These are phyloP conservation scores for Fabriciana adippe DNA, from an alignment of 2,888 invertebrate genomes.

Conservation along the genomic window DNA sequence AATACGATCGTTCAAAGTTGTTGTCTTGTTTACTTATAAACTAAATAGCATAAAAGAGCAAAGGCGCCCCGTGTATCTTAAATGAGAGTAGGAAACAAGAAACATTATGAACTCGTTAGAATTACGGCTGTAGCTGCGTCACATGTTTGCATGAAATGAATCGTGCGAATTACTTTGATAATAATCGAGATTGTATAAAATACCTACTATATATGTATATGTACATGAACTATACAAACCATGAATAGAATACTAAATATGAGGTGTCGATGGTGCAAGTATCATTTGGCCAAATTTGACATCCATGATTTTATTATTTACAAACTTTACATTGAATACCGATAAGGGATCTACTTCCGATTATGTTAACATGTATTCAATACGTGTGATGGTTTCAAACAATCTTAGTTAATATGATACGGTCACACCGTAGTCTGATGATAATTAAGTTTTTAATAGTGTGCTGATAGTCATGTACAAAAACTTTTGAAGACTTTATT, in stretches of 20 bases:
- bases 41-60: neutral
- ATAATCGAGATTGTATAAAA: constrained; percentile 34
- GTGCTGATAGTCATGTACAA: constrained; percentile 23
- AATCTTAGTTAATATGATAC: constrained; percentile 31
- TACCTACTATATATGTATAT: constrained; percentile 7
- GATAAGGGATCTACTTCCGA: constrained; percentile 42
- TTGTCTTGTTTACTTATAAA: neutral
- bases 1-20: neutral
- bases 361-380: constrained; percentile 39
- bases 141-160: constrained; percentile 46
- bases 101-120: constrained; percentile 2
- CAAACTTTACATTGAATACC: constrained; percentile 35
- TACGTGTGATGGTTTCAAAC: constrained; percentile 40
- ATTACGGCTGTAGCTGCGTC: constrained; percentile 21
- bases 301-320: constrained; percentile 30
- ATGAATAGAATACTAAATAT: constrained; percentile 9
- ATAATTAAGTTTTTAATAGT: constrained; percentile 34
- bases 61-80: neutral
- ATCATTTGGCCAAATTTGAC: constrained; percentile 13
- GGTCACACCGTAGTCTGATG: constrained; percentile 28
- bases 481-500: constrained; percentile 10
- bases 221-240: constrained; percentile 8
- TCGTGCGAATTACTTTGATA: constrained; percentile 43
- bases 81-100: neutral
- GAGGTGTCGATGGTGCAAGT: neutral